Base-by-base conservation (phyloP, 2,888 invertebrate species). In the Drosophila tripunctata region DNA sequence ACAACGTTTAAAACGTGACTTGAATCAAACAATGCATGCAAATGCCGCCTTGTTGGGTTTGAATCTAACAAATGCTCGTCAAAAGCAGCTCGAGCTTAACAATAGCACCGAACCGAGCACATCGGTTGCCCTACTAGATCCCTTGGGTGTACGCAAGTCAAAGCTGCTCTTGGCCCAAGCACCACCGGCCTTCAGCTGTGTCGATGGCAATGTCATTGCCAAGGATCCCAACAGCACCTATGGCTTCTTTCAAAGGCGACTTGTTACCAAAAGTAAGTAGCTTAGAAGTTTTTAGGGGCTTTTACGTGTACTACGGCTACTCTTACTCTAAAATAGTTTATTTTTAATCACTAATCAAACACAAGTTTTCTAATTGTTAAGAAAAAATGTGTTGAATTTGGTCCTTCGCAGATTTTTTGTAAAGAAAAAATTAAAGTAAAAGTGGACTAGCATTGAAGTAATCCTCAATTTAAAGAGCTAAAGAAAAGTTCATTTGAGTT, bases 191-290 rank as follows among this genome's bases (percentile, higher is more conserved):
- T 88, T 74, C 33, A 78, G 93, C 38, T 95, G 95, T 83, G 89
- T 92, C 33, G 94, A 94, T 78, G 93, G 93, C 50, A 92, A 93
- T 6, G 90, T 93, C n/a, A 92, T 96, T 17, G 93, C 94, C 0
- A 92, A 93, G 33, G 94, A 95, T 87, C 91, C 93, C 2, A 93
- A 93, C 21, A 95, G 94, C 78, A 93, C 94, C 0, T 95, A 95
- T 88, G 97, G 97, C 6, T 94, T 94, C 87, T 97, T 96, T 88
- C 92, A 92, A 33, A 93, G 92, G 60, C 93, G 93, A 48, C 89
- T 97, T 50, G 92, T 93, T 47, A 93, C 95, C 0, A 94, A 94
- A 93, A 94, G 96, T 96, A 89, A 92, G 89, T n/a, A n/a, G n/a
- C n/a, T n/a, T n/a, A n/a, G n/a, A n/a, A n/a, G n/a, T n/a, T n/a